These are phyloP conservation scores for Strigamia maritima DNA, from an alignment of 2,888 invertebrate species.

Conservation along the genomic window DNA sequence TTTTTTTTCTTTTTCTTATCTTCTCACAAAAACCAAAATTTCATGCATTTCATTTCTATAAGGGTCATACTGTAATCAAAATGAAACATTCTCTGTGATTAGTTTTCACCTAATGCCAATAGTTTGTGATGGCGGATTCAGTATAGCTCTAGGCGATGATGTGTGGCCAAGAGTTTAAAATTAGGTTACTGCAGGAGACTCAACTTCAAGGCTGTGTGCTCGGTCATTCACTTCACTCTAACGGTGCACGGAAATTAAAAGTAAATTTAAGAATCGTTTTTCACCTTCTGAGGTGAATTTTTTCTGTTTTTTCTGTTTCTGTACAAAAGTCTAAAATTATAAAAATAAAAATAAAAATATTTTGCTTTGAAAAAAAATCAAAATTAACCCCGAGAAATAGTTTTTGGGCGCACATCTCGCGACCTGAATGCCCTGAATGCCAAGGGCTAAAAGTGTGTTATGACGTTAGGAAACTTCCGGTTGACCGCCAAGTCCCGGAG, in stretches of 20 bases:
- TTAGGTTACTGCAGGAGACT: slow-evolving; percentile 10
- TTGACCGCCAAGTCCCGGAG: slow-evolving; percentile 34
- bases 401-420: not conserved
- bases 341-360: not conserved
- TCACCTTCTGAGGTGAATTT: not conserved
- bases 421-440: slow-evolving; percentile 24
- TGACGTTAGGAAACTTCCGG: slow-evolving; percentile 36
- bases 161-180: not conserved
- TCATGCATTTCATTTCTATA: not conserved
- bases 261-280: not conserved
- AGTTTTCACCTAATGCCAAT: not conserved
- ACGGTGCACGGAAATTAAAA: slow-evolving; percentile 30
- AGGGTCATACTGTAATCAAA: not conserved
- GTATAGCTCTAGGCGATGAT: not conserved
- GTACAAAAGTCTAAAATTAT: not conserved
- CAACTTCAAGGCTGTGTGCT: slow-evolving; percentile 37
- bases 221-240: slow-evolving; percentile 40
- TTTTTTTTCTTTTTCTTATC: too few relatives aligned
- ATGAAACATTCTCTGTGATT: not conserved
- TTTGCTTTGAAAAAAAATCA: not conserved
- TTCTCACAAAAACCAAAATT: too few relatives aligned
- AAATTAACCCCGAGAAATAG: slow-evolving; percentile 5
- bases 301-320: not conserved
- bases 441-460: slow-evolving; percentile 22
- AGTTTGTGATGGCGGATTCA: not conserved